Conservation (phyloP, 1,140 invertebrate species). For the Drosophila dunni region DNA sequence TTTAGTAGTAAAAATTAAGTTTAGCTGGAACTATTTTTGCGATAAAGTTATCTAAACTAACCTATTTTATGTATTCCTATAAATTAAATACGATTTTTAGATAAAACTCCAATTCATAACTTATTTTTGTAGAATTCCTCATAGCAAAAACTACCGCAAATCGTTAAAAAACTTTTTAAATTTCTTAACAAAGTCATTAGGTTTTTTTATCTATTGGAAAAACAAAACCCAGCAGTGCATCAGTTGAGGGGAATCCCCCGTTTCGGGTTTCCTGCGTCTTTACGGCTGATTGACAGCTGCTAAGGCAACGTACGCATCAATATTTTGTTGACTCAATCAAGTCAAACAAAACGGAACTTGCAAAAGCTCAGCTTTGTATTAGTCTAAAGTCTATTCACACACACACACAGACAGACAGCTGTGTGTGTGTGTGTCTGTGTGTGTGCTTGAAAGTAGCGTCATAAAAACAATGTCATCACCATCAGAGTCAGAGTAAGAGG, state of each 20-base stretch:
- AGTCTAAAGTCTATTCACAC: slow-evolving; percentile 17
- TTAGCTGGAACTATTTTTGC: too few species aligned
- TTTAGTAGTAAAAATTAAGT: too few species aligned
- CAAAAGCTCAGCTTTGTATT: slow-evolving; percentile 33
- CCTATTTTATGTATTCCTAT: too few species aligned
- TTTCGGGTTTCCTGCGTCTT: slow-evolving; percentile 5
- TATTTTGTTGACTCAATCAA: slow-evolving; percentile 43
- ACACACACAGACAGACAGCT: slow-evolving; percentile 6
- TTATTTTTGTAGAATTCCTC: too few species aligned
- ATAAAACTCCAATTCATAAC: too few species aligned
- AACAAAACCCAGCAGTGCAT: too few species aligned
- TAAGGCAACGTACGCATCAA: slow-evolving; percentile 28
- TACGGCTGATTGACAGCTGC: slow-evolving; percentile 38
- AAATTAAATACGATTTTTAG: too few species aligned
- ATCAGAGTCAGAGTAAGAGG: slow-evolving; percentile 14
- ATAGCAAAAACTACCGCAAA: too few species aligned
- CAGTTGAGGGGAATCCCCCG: not conserved
- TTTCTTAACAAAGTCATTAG: not conserved
- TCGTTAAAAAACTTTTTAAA: too few species aligned
- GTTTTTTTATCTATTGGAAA: not conserved
- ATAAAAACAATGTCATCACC: slow-evolving; percentile 73
- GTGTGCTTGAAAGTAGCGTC: slow-evolving; percentile 51
- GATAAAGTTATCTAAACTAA: too few species aligned
- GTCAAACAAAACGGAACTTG: slow-evolving; percentile 41
- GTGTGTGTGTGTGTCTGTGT: not conserved